These are phyloP conservation scores for Gallinago undulata DNA, from an alignment of 2,113 vertebrate genomes.

Conservation along the genomic window DNA sequence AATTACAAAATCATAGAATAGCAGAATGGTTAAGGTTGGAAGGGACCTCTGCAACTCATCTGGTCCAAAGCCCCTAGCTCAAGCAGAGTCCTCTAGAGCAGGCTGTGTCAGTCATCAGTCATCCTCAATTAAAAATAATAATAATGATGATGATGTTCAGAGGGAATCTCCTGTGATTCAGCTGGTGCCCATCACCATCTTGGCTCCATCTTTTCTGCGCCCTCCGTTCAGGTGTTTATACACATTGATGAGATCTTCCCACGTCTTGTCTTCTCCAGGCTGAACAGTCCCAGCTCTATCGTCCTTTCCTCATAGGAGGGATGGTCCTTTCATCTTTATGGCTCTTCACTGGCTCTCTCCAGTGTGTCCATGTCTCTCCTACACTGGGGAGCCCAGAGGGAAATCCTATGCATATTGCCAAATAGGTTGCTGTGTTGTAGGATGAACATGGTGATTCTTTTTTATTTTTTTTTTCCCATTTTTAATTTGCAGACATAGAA, in stretches of 20 bases:
- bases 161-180: background rate
- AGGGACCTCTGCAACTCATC: background rate
- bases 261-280: background rate
- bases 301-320: background rate
- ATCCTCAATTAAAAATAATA: background rate
- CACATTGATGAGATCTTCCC: background rate
- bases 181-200: fast-evolving
- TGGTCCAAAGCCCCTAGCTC: background rate
- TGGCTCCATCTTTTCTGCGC: fast-evolving
- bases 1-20: background rate
- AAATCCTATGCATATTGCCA: background rate
- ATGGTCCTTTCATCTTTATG: background rate
- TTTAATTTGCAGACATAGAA: background rate
- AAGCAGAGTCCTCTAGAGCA: background rate
- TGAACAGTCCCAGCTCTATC: background rate
- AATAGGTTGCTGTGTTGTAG: background rate
- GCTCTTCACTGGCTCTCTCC: background rate
- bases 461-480: background rate
- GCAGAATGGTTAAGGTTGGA: background rate
- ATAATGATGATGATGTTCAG: background rate
- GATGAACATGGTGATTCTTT: background rate
- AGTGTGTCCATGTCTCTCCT: background rate
- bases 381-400: background rate
- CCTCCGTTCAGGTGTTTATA: background rate
- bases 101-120: background rate